These are phyloP conservation scores for Hirtodrosophila confusa DNA, from an alignment of 2,888 invertebrate genomes.

Conservation along the genomic window DNA sequence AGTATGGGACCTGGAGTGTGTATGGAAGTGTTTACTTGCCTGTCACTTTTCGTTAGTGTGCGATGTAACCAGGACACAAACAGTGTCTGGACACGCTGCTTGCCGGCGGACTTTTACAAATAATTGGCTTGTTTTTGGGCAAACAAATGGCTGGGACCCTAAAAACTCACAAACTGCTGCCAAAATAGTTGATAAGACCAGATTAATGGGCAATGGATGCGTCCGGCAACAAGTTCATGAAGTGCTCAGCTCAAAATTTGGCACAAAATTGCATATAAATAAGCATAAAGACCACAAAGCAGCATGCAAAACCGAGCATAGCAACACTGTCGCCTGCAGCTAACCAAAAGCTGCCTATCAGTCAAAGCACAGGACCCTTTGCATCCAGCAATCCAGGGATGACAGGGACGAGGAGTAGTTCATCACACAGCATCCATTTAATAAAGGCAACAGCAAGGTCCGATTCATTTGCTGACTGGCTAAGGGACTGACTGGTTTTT, in stretches of 20 bases:
- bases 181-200: neutral
- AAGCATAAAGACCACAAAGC: slow-evolving; percentile 25
- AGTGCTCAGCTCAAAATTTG: slow-evolving; percentile 10
- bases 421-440: slow-evolving; percentile 51
- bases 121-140: slow-evolving; percentile 64
- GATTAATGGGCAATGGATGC: slow-evolving; percentile 8
- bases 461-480: slow-evolving; percentile 35
- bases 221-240: slow-evolving; percentile 12
- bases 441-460: slow-evolving; percentile 35
- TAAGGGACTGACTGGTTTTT: neutral
- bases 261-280: slow-evolving; percentile 32
- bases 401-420: neutral
- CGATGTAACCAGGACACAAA: slow-evolving; percentile 12
- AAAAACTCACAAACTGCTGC: neutral
- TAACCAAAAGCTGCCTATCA: slow-evolving; percentile 59
- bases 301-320: slow-evolving; percentile 4
- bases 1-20: neutral
- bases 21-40: slow-evolving; percentile 3
- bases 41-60: slow-evolving; percentile 19
- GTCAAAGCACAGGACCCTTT: slow-evolving; percentile 37
- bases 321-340: slow-evolving; percentile 10
- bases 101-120: slow-evolving; percentile 41
- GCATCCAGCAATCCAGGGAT: slow-evolving; percentile 2
- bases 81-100: slow-evolving; percentile 15
- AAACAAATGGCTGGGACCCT: slow-evolving; percentile 14